phyloP scores from a whole-genome alignment of 2,888 invertebrate genomes.

The Panorpa germanica region DNA sequence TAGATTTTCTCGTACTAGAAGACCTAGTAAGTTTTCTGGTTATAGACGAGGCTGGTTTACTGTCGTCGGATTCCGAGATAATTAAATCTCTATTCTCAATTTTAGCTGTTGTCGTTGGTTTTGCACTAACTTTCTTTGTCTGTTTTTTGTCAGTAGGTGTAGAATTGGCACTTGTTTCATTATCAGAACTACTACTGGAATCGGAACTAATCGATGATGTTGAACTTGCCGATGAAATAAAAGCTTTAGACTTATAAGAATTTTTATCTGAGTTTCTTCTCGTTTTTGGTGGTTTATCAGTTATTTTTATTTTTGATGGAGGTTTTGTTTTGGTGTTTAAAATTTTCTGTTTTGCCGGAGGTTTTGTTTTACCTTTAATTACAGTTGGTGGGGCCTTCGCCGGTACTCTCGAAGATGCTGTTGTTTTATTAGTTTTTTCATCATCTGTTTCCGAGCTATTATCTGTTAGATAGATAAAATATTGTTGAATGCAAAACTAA shows the following conservation, averaged over 20 bases:
- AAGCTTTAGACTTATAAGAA: neutral
- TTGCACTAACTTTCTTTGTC: no score
- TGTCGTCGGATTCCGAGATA: constrained; percentile 12
- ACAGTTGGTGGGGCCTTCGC: constrained; percentile 20
- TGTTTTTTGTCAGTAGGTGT: constrained; percentile 12
- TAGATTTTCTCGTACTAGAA: constrained; percentile 44
- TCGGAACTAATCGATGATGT: constrained; percentile 11
- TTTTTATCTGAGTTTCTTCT: constrained; percentile 3
- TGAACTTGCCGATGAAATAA: constrained; percentile 5
- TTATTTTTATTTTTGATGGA: constrained; percentile 9
- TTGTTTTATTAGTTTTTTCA: constrained; percentile 21
- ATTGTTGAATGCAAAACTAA: no score
- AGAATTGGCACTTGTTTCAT: constrained; percentile 19
- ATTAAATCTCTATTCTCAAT: constrained; percentile 13
- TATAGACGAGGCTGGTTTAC: constrained; percentile 15
- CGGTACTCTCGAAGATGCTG: constrained; percentile 5
- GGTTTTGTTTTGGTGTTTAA: constrained; percentile 17
- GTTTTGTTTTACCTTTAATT: constrained; percentile 23
- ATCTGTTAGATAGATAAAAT: no score
- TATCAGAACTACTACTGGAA: constrained; percentile 20
- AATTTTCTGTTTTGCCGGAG: constrained; percentile 17
- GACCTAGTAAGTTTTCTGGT: constrained; percentile 51
- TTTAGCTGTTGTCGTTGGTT: constrained; percentile 4
- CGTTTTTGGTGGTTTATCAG: neutral
- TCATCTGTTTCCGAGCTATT: constrained; percentile 27